A percentile compares a stretch with the other conserved stretches of the same genome.
Evolutionary conservation across 2,113 vertebrate genomes (phyloP).

Genomic region (Lonchura striata): DNA sequence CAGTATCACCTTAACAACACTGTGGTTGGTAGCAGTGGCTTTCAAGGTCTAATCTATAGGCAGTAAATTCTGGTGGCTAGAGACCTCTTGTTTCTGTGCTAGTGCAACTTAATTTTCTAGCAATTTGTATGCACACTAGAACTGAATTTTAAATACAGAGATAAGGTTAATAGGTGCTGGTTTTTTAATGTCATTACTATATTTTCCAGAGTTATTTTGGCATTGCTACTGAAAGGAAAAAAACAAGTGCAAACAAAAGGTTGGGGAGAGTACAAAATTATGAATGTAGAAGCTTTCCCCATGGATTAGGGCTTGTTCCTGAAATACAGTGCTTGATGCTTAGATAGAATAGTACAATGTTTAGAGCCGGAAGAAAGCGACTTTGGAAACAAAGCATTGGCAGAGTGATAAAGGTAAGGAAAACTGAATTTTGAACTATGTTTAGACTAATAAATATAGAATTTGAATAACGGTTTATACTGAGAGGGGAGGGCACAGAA

Average conservation of each 20-base stretch:
- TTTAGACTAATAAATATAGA: not conserved
- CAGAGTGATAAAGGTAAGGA: constrained; percentile 85
- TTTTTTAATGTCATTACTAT: not conserved
- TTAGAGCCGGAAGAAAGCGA: constrained; percentile 75
- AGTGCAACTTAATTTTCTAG: not conserved
- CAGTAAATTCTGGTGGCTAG: not conserved
- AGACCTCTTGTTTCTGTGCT: not conserved
- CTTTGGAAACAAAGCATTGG: constrained; percentile 85
- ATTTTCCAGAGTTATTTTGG: not conserved
- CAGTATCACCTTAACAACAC: constrained; percentile 69
- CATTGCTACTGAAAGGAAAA: not conserved
- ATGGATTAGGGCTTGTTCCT: not conserved
- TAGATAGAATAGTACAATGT: constrained; percentile 64
- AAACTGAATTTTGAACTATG: not conserved
- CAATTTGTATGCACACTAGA: not conserved
- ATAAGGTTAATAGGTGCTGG: not conserved
- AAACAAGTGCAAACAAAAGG: not conserved
- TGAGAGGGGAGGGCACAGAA: not conserved
- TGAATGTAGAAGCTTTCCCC: not conserved
- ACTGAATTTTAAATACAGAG: not conserved
- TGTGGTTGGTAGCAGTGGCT: not conserved
- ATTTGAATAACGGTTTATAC: no score
- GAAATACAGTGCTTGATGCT: not conserved
- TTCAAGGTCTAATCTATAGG: not conserved
- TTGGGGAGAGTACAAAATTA: not conserved